A percentile compares a stretch with the other conserved stretches of the same genome.
Conservation (phyloP, 2,113 vertebrate species). For the Coregonus clupeaformis region DNA sequence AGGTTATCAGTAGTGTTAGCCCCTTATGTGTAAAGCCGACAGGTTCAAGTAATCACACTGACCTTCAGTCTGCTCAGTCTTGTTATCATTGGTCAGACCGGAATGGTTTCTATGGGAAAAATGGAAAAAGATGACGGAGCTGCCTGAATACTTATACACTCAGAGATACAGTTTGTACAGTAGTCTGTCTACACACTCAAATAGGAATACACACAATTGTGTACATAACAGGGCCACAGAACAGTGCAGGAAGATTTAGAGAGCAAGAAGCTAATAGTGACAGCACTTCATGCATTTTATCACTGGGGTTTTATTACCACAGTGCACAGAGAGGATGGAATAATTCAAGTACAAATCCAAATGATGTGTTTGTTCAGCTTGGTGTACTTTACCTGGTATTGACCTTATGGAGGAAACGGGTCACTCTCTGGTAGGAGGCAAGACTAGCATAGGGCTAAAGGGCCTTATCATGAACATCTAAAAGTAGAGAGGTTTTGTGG, state of each 20-base stretch:
- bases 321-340: neutral
- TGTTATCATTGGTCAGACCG: conserved; percentile 36
- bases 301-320: neutral
- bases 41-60: conserved; percentile 43
- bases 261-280: conserved; percentile 14
- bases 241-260: conserved; percentile 21
- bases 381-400: conserved; percentile 7
- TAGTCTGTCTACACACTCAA: neutral
- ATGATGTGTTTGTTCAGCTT: conserved; percentile 1
- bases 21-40: conserved; percentile 29
- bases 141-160: conserved; percentile 21
- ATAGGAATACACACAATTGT: neutral
- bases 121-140: neutral
- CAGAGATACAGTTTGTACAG: conserved; percentile 10
- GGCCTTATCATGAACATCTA: conserved; percentile 54
- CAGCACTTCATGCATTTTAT: conserved; percentile 1
- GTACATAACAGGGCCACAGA: conserved; percentile 8
- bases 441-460: conserved; percentile 8
- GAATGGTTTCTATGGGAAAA: neutral
- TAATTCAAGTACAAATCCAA: conserved; percentile 21
- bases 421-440: conserved; percentile 22
- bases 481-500: conserved; percentile 29
- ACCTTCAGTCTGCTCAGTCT: conserved; percentile 42
- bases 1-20: conserved; percentile 44
- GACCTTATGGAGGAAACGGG: conserved; percentile 18